These are phyloP conservation scores for Drosophila repleta DNA, from an alignment of 1,140 invertebrate species.

Conservation along the genomic window DNA sequence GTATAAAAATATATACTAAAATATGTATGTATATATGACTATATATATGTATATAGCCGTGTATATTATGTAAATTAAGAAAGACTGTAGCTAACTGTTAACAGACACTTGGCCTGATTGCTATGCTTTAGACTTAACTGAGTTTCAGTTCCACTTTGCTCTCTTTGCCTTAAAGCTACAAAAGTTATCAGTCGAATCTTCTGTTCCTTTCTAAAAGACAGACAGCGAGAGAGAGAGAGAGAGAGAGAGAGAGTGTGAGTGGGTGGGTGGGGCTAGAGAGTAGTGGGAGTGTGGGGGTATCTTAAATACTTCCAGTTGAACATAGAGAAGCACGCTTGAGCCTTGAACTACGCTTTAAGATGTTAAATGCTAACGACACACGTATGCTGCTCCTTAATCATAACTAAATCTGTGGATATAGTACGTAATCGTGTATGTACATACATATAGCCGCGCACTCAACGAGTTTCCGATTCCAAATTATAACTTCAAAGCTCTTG, in stretches of 20 bases:
- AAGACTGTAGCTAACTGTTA: slow-evolving; percentile 75
- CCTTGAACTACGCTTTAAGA: slow-evolving; percentile 29
- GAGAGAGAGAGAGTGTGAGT: not conserved
- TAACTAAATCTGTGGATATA: slow-evolving; percentile 22
- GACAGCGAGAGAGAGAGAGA: not conserved
- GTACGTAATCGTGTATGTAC: slow-evolving; percentile 20
- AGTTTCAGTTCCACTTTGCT: not conserved
- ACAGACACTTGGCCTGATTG: slow-evolving; percentile 63
- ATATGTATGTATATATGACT: slow-evolving; percentile 27
- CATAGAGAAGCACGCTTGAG: slow-evolving; percentile 32
- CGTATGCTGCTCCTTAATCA: not conserved
- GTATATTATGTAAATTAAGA: slow-evolving; percentile 63
- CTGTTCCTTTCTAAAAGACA: too few relatives aligned
- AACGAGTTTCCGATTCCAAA: slow-evolving; percentile 8
- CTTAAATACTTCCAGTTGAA: not conserved
- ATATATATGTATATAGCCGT: slow-evolving; percentile 20
- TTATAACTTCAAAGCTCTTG: slow-evolving; percentile 32
- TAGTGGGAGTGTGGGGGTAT: too few relatives aligned
- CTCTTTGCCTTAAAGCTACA: slow-evolving; percentile 30
- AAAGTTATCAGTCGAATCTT: slow-evolving; percentile 9
- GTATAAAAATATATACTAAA: slow-evolving; percentile 45
- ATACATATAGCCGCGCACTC: slow-evolving; percentile 19
- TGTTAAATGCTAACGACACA: slow-evolving; percentile 4
- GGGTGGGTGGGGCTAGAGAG: too few relatives aligned
- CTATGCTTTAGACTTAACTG: slow-evolving; percentile 15